Base-by-base conservation (phyloP, 2,888 invertebrate species). In the Clitarchus hookeri region DNA sequence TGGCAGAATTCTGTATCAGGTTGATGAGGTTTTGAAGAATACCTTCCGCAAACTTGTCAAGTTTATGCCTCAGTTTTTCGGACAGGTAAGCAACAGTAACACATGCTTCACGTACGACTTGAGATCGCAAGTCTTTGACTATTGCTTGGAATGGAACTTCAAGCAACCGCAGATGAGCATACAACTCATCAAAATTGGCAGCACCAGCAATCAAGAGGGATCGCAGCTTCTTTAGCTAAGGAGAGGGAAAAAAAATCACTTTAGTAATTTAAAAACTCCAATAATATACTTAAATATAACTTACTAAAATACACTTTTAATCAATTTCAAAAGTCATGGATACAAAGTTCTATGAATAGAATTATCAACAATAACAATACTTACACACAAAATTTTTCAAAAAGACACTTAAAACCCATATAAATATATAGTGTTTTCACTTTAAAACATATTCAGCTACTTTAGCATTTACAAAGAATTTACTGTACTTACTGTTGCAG, bases 31-130 rank as follows among this genome's bases (percentile, higher is more conserved):
- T 94, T 88, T 96, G 96, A 84, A 99, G 92, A 85, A 98, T 94
- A 88, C 95, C 94, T 91, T 98, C 96, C 80, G 96, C 96, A 92
- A 97, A 96, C 90, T 95, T 96, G 89, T 98, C 98, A 89, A 97
- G 94, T 91, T 96, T 97, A 89, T 94, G 95, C 87, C 96, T 95
- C 85, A 99, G 91, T 85, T 95, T 94, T 92, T 98, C 97, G 84
- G 98, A 95, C 92, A 98, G 94, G 92, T 95, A 98, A 79, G 98
- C 98, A 89, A 99, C 95, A 0, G 98, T 98, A 87, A 99, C 96
- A 91, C 98, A 99, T 0, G 98, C 97, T 91, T 99, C 99, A 84
- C 99, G 94, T 0, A 98, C 98, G 87, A 99, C 97, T 92, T 97
- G 97, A 89, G 99, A 99, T 90, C 98, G 94, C 13, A 98, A 93